Conservation (phyloP, 2,888 invertebrate species). For the Pocota personata region DNA sequence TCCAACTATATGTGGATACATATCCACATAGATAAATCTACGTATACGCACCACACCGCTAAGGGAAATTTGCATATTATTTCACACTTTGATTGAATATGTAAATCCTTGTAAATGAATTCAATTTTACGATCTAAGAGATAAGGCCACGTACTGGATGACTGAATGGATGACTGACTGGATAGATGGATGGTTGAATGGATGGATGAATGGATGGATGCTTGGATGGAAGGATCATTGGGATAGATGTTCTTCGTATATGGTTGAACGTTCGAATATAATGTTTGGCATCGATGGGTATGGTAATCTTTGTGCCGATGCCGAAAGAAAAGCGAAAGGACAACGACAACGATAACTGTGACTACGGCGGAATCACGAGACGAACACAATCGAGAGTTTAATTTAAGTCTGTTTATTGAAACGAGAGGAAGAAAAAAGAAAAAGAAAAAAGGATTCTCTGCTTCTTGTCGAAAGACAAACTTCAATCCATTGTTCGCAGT, state of each 20-base stretch:
- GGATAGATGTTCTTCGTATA: constrained; percentile 45
- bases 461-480: constrained; percentile 39
- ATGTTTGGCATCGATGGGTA: constrained; percentile 52
- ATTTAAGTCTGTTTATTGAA: constrained; percentile 67
- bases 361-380: constrained; percentile 49
- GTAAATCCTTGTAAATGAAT: constrained; percentile 77
- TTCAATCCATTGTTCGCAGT: constrained; percentile 8
- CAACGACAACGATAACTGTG: constrained; percentile 17
- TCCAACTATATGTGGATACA: constrained; percentile 12
- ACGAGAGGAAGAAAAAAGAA: not conserved
- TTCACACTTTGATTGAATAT: constrained; percentile 78
- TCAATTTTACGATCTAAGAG: constrained; percentile 77
- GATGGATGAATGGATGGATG: constrained; percentile 53
- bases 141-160: constrained; percentile 75
- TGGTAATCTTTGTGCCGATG: constrained; percentile 65
- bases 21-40: not conserved
- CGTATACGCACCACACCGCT: constrained; percentile 54
- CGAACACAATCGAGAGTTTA: constrained; percentile 57
- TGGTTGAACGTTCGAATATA: constrained; percentile 32
- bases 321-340: constrained; percentile 64
- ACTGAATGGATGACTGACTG: constrained; percentile 69
- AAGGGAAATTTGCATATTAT: constrained; percentile 76
- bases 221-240: constrained; percentile 62
- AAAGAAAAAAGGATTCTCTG: constrained; percentile 26
- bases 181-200: constrained; percentile 68